Conservation (phyloP, 1,140 invertebrate species). For the Drosophila rufa region DNA sequence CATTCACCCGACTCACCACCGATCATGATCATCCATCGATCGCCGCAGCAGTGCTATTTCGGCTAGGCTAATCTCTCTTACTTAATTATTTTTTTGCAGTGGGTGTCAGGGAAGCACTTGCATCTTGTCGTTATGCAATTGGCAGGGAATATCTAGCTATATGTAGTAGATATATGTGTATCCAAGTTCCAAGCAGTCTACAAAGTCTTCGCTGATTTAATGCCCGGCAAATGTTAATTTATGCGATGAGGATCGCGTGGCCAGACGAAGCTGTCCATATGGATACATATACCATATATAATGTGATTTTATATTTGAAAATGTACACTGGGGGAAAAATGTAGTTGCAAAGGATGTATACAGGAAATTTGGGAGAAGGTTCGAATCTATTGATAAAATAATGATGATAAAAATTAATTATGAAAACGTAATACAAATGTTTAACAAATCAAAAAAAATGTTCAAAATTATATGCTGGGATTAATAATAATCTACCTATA, state of each 20-base stretch:
- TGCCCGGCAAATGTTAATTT: slow-evolving; percentile 72
- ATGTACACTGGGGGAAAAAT: slow-evolving; percentile 27
- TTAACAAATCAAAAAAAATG: too few relatives aligned
- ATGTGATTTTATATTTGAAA: slow-evolving; percentile 34
- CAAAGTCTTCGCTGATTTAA: slow-evolving; percentile 67
- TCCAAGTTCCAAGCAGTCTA: slow-evolving; percentile 49
- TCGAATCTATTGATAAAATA: too few relatives aligned
- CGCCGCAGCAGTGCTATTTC: slow-evolving; percentile 28
- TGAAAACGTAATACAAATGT: too few relatives aligned
- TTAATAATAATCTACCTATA: too few relatives aligned
- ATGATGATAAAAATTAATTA: too few relatives aligned
- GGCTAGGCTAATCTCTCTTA: slow-evolving; percentile 1
- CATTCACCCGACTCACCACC: slow-evolving; percentile 43
- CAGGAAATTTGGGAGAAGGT: too few relatives aligned
- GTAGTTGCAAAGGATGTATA: neutral
- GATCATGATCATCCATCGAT: slow-evolving; percentile 51
- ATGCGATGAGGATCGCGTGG: slow-evolving; percentile 70
- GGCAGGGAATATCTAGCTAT: slow-evolving; percentile 22
- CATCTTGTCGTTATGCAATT: slow-evolving; percentile 40
- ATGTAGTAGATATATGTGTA: slow-evolving; percentile 1
- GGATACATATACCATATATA: slow-evolving; percentile 22
- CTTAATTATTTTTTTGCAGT: slow-evolving; percentile 4
- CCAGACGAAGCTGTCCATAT: slow-evolving; percentile 48
- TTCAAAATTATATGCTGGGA: too few relatives aligned
- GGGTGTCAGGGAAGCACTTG: slow-evolving; percentile 32